phyloP scores from a whole-genome alignment of 2,888 invertebrate species.

The Habroteleia sp. region DNA sequence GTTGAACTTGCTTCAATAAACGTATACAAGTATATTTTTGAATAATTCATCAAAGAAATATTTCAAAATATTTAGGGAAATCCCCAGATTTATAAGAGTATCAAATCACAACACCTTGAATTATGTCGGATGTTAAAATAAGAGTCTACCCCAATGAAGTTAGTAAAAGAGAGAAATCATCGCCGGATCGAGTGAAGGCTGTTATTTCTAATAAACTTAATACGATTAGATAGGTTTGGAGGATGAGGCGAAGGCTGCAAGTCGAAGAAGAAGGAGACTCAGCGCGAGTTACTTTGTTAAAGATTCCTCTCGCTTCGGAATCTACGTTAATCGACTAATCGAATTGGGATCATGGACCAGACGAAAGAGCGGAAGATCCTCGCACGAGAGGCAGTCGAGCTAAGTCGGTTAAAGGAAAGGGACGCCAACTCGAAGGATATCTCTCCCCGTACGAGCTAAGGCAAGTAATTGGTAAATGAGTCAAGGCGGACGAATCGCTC shows the following conservation, averaged over 20 bases:
- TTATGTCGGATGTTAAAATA: too few relatives aligned
- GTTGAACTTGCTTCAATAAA: too few relatives aligned
- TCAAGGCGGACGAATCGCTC: constrained; percentile 70
- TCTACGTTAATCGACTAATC: constrained; percentile 64
- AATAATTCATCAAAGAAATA: too few relatives aligned
- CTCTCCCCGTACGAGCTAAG: constrained; percentile 64
- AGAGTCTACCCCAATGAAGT: too few relatives aligned
- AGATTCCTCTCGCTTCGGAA: constrained; percentile 55
- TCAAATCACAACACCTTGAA: too few relatives aligned
- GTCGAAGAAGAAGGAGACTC: not conserved
- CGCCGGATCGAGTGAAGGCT: constrained; percentile 9
- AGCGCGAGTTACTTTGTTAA: constrained; percentile 53
- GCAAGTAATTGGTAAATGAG: constrained; percentile 75
- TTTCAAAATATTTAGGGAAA: too few relatives aligned
- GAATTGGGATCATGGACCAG: constrained; percentile 60
- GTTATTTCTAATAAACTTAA: constrained; percentile 42
- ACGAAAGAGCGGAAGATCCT: constrained; percentile 59
- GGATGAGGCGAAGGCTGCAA: not conserved
- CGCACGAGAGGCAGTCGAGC: constrained; percentile 43
- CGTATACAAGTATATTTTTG: too few relatives aligned
- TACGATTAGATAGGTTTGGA: constrained; percentile 23
- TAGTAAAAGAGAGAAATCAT: too few relatives aligned
- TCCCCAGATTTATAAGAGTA: too few relatives aligned
- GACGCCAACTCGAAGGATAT: constrained; percentile 59
- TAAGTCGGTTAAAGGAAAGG: constrained; percentile 53